These are phyloP conservation scores for Pardalotus punctatus DNA, from an alignment of 2,113 vertebrate species.

Conservation along the genomic window DNA sequence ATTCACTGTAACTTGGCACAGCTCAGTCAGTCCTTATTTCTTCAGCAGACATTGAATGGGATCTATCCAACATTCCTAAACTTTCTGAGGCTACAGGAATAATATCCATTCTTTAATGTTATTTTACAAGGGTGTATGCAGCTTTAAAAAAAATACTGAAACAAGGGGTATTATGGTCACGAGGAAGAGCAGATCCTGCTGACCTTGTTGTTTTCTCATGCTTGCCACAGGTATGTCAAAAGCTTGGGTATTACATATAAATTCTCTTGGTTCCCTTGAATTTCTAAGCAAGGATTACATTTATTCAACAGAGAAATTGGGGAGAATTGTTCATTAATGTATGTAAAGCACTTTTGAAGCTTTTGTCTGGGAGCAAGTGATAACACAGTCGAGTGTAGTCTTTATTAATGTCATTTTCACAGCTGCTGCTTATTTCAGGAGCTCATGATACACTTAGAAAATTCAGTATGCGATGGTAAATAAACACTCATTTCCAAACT, in stretches of 20 bases:
- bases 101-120: background rate
- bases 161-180: background rate
- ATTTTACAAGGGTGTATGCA: background rate
- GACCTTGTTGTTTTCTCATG: background rate
- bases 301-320: background rate
- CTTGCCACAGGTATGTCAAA: background rate
- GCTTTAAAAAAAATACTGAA: background rate
- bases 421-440: background rate
- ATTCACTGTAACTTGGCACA: background rate
- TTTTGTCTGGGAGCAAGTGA: conserved; percentile 8
- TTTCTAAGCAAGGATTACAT: background rate
- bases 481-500: background rate
- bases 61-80: background rate
- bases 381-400: background rate
- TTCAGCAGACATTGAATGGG: background rate
- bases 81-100: background rate
- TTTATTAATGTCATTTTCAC: background rate
- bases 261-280: background rate
- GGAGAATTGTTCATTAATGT: background rate
- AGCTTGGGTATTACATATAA: background rate
- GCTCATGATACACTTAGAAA: background rate
- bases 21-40: background rate
- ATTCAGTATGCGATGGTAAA: background rate
- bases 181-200: background rate
- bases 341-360: conserved; percentile 11